Base-by-base conservation (phyloP, 2,113 vertebrate genomes). In the Atrichornis clamosus region DNA sequence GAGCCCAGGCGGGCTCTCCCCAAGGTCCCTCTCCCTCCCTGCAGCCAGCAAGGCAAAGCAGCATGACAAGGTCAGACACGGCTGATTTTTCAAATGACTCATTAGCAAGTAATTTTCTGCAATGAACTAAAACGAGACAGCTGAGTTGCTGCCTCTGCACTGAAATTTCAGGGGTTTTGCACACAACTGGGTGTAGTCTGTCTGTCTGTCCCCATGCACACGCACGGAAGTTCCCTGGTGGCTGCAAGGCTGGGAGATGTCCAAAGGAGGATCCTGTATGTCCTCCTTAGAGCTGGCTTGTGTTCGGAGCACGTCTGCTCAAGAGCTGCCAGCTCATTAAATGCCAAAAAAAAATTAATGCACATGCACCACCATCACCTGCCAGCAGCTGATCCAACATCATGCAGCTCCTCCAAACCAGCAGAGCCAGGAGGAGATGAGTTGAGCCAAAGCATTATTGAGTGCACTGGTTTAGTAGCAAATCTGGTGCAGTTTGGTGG, bases 201-300 rank as follows among this genome's bases (percentile, higher is more conserved):
- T 72, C 37, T 0, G 0, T 42, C 39, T 12, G 5, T 42, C 85
- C 33, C 32, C 15, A 3, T 1, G 22, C 13, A 5, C 8, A 3
- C 3, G 15, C 23, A 32, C 1, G 0, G 68, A 41, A 22, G 20
- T 17, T 49, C 24, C 35, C 37, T 1, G 1, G 42, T 1, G 2
- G 33, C 35, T 6, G 2, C 1, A 9, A 49, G 55, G 32, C 59
- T 82, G 44, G 28, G 74, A 78, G 15, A 5, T 30, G 19, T n/a
- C 44, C 70, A 30, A 15, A 81, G 64, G 60, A 59, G 44, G 39
- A 68, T 85, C 35, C 63, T 14, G 0, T 19, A 13, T 5, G 8
- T 46, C 16, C 23, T 28, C 10, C 35, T 62, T 6, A 26, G 46
- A 28, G 32, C 23, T n/a, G 35, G 20, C 7, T 46, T 63, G 32